phyloP scores from a whole-genome alignment of 2,113 vertebrate species.

The Erpornis zantholeuca region DNA sequence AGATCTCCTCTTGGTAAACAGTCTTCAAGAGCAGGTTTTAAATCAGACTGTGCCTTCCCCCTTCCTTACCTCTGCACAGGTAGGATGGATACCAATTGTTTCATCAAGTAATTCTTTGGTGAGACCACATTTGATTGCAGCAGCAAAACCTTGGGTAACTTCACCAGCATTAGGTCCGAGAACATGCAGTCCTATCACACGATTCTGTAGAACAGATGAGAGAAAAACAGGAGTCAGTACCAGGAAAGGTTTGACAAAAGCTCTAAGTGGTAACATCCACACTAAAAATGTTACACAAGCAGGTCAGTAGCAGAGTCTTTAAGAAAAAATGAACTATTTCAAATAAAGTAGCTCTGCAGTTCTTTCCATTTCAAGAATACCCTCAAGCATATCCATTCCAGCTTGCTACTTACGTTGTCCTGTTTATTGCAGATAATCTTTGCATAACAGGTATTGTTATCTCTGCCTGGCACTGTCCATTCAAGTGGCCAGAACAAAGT shows the following conservation, averaged over 20 bases:
- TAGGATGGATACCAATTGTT: conserved; percentile 96
- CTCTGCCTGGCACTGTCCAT: conserved; percentile 86
- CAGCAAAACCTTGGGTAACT: conserved; percentile 92
- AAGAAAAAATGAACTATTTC: not conserved
- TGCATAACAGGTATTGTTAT: conserved; percentile 89
- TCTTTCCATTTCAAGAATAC: not conserved
- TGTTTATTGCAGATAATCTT: conserved; percentile 92
- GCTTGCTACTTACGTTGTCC: conserved; percentile 78
- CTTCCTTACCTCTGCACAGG: conserved; percentile 87
- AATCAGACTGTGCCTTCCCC: not conserved
- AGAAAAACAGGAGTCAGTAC: not conserved
- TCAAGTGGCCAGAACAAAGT: conserved; percentile 94
- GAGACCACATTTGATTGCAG: conserved; percentile 91
- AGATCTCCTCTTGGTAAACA: not conserved
- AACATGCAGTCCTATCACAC: conserved; percentile 92
- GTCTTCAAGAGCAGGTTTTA: not conserved
- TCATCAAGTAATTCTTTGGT: conserved; percentile 88
- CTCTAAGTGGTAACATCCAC: not conserved
- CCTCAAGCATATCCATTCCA: not conserved
- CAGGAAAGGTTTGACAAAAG: not conserved
- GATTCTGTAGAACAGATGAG: conserved; percentile 70
- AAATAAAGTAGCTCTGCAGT: not conserved
- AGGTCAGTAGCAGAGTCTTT: not conserved
- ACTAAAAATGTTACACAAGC: not conserved
- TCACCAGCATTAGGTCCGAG: conserved; percentile 95